Conservation (phyloP, 2,797 vertebrate genomes). For the Bradypodion ventrale region DNA sequence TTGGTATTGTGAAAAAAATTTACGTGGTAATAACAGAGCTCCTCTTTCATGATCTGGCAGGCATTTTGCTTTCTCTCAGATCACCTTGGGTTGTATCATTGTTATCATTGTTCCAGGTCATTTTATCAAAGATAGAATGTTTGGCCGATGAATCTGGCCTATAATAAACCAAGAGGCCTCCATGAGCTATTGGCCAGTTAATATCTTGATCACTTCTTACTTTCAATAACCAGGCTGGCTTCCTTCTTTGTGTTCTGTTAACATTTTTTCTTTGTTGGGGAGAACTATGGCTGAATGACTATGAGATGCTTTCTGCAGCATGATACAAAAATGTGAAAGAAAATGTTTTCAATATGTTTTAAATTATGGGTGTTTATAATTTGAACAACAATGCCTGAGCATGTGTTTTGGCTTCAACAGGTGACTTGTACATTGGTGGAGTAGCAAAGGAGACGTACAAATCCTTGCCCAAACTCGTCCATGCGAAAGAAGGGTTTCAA, state of each 20-base stretch:
- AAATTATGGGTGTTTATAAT: background rate
- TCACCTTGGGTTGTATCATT: background rate
- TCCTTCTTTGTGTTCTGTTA: background rate
- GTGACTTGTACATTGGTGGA: conserved; percentile 92
- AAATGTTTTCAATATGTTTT: background rate
- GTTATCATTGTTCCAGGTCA: background rate
- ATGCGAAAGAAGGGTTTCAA: conserved; percentile 95
- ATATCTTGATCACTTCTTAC: background rate
- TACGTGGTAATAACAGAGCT: background rate
- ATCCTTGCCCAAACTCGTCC: conserved; percentile 93
- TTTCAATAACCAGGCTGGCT: background rate
- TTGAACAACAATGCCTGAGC: background rate
- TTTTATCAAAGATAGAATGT: background rate
- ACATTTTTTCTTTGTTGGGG: background rate
- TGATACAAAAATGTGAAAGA: background rate
- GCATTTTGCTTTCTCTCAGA: background rate
- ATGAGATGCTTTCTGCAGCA: background rate
- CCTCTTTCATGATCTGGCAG: background rate
- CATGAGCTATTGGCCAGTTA: background rate
- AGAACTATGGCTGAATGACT: background rate
- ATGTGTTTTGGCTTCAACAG: conserved; percentile 71
- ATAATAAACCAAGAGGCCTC: background rate
- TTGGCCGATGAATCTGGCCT: background rate
- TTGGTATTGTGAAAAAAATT: background rate
- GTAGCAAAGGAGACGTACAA: conserved; percentile 94